Evolutionary conservation across 2,888 invertebrate species (phyloP).

Genomic region (Drosophila formosana): DNA sequence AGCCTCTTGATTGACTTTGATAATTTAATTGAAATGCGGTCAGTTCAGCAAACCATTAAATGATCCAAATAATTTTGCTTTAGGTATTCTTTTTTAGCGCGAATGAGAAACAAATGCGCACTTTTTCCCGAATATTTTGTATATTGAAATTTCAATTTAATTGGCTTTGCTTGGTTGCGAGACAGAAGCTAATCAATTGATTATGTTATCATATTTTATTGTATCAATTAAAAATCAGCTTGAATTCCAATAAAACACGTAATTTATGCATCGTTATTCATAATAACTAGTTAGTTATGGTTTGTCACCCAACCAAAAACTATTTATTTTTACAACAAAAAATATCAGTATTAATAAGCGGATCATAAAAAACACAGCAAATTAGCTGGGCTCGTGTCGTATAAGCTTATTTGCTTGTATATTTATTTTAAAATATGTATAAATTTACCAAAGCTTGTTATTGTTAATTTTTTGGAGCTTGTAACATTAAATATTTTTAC

Average conservation of each 20-base stretch:
- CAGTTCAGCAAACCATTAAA: conserved; percentile 19
- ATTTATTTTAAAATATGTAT: conserved; percentile 1
- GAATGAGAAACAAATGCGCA: neutral
- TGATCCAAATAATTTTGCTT: conserved; percentile 7
- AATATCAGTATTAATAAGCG: conserved; percentile 25
- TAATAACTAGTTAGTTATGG: conserved; percentile 26
- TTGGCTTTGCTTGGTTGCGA: conserved; percentile 1
- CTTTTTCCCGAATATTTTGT: neutral
- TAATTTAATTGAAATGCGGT: conserved; percentile 65
- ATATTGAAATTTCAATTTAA: neutral
- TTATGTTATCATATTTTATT: conserved; percentile 48
- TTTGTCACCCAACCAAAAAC: conserved; percentile 4
- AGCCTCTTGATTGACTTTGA: conserved; percentile 62
- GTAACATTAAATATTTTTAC: conserved; percentile 5
- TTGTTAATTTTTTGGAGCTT: conserved; percentile 7
- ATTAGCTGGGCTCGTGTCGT: conserved; percentile 28
- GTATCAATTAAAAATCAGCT: conserved; percentile 50
- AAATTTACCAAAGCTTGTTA: neutral
- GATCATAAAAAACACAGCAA: conserved; percentile 18
- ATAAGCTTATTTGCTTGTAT: neutral
- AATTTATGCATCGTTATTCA: conserved; percentile 57
- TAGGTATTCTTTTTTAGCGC: conserved; percentile 2
- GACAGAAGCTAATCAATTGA: conserved; percentile 33
- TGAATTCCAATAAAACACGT: conserved; percentile 44
- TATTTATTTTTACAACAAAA: neutral